These are phyloP conservation scores for Melanostoma scalare DNA, from an alignment of 2,888 invertebrate genomes.

Conservation along the genomic window DNA sequence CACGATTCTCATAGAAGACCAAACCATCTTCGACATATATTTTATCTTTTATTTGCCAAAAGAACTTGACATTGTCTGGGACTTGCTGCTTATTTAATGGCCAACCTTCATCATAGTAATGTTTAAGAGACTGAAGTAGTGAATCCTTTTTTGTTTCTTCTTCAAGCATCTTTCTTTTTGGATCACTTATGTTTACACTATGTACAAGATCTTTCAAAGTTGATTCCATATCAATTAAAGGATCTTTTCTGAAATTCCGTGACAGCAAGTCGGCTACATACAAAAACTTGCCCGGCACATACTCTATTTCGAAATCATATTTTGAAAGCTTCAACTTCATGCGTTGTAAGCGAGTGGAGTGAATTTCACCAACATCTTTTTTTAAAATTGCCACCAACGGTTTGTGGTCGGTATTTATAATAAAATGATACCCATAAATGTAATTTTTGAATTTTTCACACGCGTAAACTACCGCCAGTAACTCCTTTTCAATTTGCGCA, in stretches of 20 bases:
- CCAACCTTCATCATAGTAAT: neutral
- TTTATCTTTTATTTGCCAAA: constrained; percentile 7
- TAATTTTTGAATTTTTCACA: too few species aligned
- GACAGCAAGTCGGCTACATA: neutral
- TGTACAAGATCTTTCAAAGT: too few species aligned
- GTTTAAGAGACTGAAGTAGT: too few species aligned
- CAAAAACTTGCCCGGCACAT: constrained; percentile 12
- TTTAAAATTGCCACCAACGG: constrained; percentile 66
- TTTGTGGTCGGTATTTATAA: constrained; percentile 19
- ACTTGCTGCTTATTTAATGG: neutral
- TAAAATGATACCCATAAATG: constrained; percentile 13
- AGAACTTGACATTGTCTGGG: neutral
- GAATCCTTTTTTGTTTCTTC: too few species aligned
- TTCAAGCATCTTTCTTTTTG: too few species aligned
- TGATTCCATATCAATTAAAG: too few species aligned
- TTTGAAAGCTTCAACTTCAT: constrained; percentile 74
- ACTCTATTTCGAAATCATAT: constrained; percentile 68
- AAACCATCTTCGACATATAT: neutral
- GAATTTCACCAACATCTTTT: constrained; percentile 41
- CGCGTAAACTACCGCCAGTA: constrained; percentile 1
- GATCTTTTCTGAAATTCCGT: constrained; percentile 16
- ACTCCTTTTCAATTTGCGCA: constrained; percentile 58
- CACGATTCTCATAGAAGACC: too few species aligned
- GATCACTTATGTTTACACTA: too few species aligned
- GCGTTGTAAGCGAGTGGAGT: constrained; percentile 53